Evolutionary conservation across 2,113 vertebrate species (phyloP).

Genomic region (Coryphaenoides rupestris): DNA sequence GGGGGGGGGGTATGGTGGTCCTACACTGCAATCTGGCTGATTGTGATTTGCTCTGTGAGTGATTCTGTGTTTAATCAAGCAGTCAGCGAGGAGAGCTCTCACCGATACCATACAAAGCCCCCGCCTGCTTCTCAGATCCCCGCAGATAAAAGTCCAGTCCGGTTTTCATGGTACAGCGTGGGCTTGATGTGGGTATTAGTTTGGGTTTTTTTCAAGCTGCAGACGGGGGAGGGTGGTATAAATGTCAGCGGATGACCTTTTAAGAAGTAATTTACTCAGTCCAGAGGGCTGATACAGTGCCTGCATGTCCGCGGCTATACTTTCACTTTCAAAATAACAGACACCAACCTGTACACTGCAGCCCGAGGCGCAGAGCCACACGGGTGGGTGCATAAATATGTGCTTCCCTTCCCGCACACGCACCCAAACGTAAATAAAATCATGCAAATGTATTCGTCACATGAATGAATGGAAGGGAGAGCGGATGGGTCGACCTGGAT

Average conservation of each 20-base stretch:
- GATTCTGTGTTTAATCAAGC: too few relatives aligned
- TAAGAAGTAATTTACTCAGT: slow-evolving; percentile 62
- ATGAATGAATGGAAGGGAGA: too few relatives aligned
- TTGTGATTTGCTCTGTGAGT: too few relatives aligned
- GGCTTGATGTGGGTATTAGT: slow-evolving; percentile 41
- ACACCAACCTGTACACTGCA: slow-evolving; percentile 22
- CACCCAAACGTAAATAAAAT: too few relatives aligned
- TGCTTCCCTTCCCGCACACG: too few relatives aligned
- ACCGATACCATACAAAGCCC: too few relatives aligned
- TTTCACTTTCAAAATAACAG: slow-evolving; percentile 12
- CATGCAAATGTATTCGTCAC: too few relatives aligned
- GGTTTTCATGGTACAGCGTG: slow-evolving; percentile 41
- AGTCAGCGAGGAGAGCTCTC: too few relatives aligned
- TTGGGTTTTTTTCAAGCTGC: slow-evolving; percentile 36
- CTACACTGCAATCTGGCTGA: too few relatives aligned
- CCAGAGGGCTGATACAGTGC: slow-evolving; percentile 39
- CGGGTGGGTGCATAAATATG: too few relatives aligned
- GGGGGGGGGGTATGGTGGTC: background rate
- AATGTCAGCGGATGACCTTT: slow-evolving; percentile 79
- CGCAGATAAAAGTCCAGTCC: slow-evolving; percentile 39
- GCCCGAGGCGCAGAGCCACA: too few relatives aligned
- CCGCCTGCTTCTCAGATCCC: slow-evolving; percentile 30
- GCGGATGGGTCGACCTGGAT: too few relatives aligned
- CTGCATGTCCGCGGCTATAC: slow-evolving; percentile 33
- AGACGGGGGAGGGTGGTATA: slow-evolving; percentile 35